Percentiles rank a stretch among this genome's conserved stretches.
These are phyloP conservation scores for Zaprionus ghesquierei DNA, from an alignment of 1,140 invertebrate genomes.

Conservation along the genomic window DNA sequence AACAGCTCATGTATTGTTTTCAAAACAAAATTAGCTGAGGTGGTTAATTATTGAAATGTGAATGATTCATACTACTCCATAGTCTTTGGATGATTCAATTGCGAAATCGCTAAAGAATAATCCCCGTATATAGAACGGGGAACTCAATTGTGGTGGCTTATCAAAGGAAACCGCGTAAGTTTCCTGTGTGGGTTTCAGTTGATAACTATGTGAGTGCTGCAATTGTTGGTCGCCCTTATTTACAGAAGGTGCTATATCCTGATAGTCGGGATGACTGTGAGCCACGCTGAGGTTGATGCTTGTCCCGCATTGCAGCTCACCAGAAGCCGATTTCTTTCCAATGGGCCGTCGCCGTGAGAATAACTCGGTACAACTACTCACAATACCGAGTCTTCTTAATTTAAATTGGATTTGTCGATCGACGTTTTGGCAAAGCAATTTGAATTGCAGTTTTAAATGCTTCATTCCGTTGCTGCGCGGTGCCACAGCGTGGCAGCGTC, in stretches of 20 bases:
- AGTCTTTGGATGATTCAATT: background rate
- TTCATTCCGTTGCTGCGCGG: background rate
- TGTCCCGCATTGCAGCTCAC: conserved; percentile 25
- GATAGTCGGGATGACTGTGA: background rate
- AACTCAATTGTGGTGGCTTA: background rate
- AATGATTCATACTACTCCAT: too few relatives aligned
- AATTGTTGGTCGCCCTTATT: conserved; percentile 9
- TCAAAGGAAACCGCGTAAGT: conserved; percentile 1
- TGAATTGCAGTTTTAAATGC: conserved; percentile 17
- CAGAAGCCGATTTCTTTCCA: background rate
- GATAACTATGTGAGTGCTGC: background rate
- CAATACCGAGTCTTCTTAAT: conserved; percentile 53
- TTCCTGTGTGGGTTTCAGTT: background rate
- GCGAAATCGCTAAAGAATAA: conserved; percentile 2
- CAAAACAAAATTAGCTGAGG: too few relatives aligned
- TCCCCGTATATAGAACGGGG: conserved; percentile 5
- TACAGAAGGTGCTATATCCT: background rate
- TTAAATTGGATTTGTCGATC: conserved; percentile 76
- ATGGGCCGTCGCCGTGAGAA: conserved; percentile 50
- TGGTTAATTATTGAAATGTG: too few relatives aligned
- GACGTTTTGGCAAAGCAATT: conserved; percentile 27
- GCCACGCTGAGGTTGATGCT: background rate
- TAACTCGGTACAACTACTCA: conserved; percentile 19
- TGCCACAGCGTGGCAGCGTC: background rate
- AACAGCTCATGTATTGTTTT: too few relatives aligned